These are phyloP conservation scores for Leistus spinibarbis DNA, from an alignment of 2,888 invertebrate genomes.

Conservation along the genomic window DNA sequence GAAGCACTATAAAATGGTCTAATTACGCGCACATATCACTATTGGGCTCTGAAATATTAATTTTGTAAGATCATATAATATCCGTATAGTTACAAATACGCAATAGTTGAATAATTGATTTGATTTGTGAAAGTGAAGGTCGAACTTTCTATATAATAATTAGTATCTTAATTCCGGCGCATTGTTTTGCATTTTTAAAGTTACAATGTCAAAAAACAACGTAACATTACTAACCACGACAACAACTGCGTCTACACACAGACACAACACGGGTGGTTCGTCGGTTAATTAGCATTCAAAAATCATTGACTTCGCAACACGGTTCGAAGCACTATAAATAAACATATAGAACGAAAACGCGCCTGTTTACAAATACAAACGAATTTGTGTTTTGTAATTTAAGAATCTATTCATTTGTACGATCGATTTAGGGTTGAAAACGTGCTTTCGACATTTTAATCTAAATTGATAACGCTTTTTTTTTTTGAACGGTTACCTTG, in stretches of 20 bases:
- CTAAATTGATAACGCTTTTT: background rate
- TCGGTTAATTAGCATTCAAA: background rate
- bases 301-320: background rate
- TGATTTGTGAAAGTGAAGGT: constrained; percentile 25
- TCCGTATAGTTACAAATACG: constrained; percentile 4
- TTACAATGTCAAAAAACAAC: constrained; percentile 25
- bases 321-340: background rate
- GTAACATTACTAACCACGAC: constrained; percentile 12
- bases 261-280: background rate
- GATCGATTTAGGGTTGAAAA: background rate
- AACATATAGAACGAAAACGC: too few species aligned
- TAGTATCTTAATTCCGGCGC: background rate
- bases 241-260: background rate
- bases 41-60: too few species aligned
- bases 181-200: constrained; percentile 3
- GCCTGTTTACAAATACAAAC: background rate
- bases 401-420: too few species aligned
- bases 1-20: too few species aligned
- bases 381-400: background rate
- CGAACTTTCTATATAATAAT: constrained; percentile 19
- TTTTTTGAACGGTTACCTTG: background rate
- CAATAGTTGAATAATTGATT: background rate
- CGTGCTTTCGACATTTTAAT: background rate
- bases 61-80: too few species aligned
- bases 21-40: too few species aligned